These are phyloP conservation scores for Catocala nupta DNA, from an alignment of 2,888 invertebrate species.

Conservation along the genomic window DNA sequence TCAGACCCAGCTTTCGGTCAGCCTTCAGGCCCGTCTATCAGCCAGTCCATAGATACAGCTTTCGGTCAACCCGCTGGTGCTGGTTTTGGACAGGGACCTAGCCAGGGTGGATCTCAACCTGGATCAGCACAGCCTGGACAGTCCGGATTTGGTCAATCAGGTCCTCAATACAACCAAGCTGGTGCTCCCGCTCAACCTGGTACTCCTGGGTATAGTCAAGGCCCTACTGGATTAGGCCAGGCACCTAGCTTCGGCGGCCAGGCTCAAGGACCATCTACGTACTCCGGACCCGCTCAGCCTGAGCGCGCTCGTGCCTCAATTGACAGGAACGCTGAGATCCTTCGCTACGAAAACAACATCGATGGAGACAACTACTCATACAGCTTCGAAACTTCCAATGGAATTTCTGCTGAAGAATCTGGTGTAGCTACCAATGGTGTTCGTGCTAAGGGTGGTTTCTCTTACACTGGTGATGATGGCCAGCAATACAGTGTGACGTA, in stretches of 20 bases:
- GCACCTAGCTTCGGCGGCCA: constrained; percentile 20
- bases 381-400: constrained; percentile 81
- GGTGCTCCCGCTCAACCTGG: constrained; percentile 13
- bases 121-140: constrained; percentile 32
- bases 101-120: neutral
- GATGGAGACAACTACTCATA: constrained; percentile 78
- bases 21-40: constrained; percentile 13
- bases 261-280: constrained; percentile 46
- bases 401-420: constrained; percentile 80
- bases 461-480: constrained; percentile 82
- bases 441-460: constrained; percentile 76
- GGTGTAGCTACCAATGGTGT: constrained; percentile 81
- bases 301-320: constrained; percentile 75
- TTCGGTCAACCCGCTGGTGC: constrained; percentile 11
- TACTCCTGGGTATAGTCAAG: constrained; percentile 38
- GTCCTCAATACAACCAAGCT: constrained; percentile 14
- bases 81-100: constrained; percentile 4
- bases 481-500: constrained; percentile 75
- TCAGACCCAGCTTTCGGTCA: constrained; percentile 17
- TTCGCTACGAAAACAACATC: constrained; percentile 76
- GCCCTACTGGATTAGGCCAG: constrained; percentile 29
- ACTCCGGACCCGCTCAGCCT: constrained; percentile 58
- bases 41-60: constrained; percentile 4
- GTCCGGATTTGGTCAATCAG: constrained; percentile 3
- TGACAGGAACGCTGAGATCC: constrained; percentile 74